A percentile compares a stretch with the other conserved stretches of the same genome.
These are phyloP conservation scores for Germaria angustata DNA, from an alignment of 2,888 invertebrate species.

Conservation along the genomic window DNA sequence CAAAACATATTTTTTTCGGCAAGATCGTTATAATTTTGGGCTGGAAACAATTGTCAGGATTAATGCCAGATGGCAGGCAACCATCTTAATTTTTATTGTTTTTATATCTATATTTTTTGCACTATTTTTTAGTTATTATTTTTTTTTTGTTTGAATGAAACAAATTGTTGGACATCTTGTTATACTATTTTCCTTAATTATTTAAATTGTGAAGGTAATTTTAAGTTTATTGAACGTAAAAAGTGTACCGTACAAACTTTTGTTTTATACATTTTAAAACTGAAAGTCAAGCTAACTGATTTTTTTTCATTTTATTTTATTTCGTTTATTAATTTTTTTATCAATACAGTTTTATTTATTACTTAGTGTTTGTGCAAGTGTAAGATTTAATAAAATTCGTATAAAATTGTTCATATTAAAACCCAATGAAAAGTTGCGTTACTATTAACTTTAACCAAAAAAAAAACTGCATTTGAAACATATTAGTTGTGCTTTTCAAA, in stretches of 20 bases:
- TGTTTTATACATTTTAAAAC: conserved; percentile 9
- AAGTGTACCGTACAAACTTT: conserved; percentile 13
- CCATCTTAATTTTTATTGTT: not conserved
- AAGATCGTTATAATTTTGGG: too few relatives aligned
- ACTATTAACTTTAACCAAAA: not conserved
- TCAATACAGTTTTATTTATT: not conserved
- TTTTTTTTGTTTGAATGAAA: conserved; percentile 13
- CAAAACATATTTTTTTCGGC: too few relatives aligned
- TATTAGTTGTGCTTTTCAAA: too few relatives aligned
- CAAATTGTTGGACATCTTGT: conserved; percentile 7
- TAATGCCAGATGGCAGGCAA: not conserved
- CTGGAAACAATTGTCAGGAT: not conserved
- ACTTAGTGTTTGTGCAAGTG: not conserved
- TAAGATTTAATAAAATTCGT: not conserved
- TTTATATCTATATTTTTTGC: not conserved
- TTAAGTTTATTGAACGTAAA: conserved; percentile 53
- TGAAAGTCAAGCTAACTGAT: conserved; percentile 46
- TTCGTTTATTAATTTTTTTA: conserved; percentile 1
- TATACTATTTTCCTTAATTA: not conserved
- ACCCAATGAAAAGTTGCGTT: not conserved
- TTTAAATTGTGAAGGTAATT: conserved; percentile 47
- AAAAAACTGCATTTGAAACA: too few relatives aligned
- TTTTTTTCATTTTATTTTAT: conserved; percentile 9
- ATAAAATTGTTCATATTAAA: not conserved
- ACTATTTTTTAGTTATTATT: conserved; percentile 8